Evolutionary conservation across 2,113 vertebrate genomes (phyloP).

Genomic region (Ammodytes dubius): DNA sequence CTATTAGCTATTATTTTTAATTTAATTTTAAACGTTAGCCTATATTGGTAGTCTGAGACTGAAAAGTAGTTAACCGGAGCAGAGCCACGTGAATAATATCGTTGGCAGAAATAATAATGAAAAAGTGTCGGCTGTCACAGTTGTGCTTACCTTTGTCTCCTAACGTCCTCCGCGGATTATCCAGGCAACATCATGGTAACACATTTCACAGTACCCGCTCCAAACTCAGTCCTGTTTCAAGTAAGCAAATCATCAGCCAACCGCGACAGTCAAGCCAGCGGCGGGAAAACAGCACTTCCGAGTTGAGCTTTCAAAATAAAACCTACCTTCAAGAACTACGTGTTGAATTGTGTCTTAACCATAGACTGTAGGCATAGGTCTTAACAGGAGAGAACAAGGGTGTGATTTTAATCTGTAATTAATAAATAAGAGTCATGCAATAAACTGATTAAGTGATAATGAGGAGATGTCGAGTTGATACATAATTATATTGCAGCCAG

Average conservation of each 20-base stretch:
- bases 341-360: background rate
- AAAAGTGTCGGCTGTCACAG: constrained; percentile 38
- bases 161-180: constrained; percentile 79
- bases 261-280: constrained; percentile 41
- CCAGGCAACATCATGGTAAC: constrained; percentile 85
- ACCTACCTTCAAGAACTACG: background rate
- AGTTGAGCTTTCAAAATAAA: constrained; percentile 60
- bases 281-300: constrained; percentile 18
- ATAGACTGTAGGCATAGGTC: no score
- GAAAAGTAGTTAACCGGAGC: constrained; percentile 61
- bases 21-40: no score
- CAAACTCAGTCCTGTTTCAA: constrained; percentile 88
- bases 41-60: background rate
- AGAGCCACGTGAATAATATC: background rate
- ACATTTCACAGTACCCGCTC: constrained; percentile 94
- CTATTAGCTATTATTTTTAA: no score
- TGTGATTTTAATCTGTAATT: background rate
- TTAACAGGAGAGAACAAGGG: background rate
- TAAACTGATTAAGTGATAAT: background rate
- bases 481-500: background rate
- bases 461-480: background rate
- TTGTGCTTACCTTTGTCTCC: constrained; percentile 75
- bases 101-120: background rate
- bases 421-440: no score
- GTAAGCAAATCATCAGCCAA: constrained; percentile 88